phyloP scores from a whole-genome alignment of 2,888 invertebrate species.

The Meloe dianella region DNA sequence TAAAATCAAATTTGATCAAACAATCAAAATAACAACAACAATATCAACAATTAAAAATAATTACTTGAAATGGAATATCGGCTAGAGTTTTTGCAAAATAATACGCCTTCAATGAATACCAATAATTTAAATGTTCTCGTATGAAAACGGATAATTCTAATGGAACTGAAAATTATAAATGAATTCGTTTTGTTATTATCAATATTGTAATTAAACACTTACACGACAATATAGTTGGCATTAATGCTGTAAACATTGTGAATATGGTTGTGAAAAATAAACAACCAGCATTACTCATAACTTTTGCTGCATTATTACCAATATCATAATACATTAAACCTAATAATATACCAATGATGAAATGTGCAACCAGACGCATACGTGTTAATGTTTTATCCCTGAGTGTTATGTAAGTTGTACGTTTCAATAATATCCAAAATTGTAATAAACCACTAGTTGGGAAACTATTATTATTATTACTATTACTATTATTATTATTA shows the following conservation, averaged over 20 bases:
- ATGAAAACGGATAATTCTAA: conserved; percentile 94
- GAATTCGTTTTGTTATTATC: conserved; percentile 60
- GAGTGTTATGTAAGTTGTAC: conserved; percentile 82
- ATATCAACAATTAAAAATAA: too few relatives aligned
- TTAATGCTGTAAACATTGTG: conserved; percentile 97
- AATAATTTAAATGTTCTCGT: conserved; percentile 94
- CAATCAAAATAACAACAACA: too few relatives aligned
- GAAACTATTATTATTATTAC: conserved; percentile 69
- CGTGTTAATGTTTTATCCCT: conserved; percentile 89
- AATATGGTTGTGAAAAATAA: conserved; percentile 97
- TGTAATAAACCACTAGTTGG: conserved; percentile 84
- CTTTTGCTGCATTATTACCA: conserved; percentile 95
- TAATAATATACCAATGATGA: conserved; percentile 96
- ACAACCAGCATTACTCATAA: conserved; percentile 94
- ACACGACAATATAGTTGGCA: conserved; percentile 98
- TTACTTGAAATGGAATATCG: conserved; percentile 97
- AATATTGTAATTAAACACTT: too few relatives aligned
- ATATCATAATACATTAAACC: conserved; percentile 94
- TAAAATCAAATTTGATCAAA: conserved; percentile 73
- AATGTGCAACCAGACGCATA: conserved; percentile 84
- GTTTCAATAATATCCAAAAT: conserved; percentile 85
- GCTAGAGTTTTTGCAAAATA: conserved; percentile 95
- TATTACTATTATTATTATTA: background rate
- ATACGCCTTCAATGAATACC: conserved; percentile 95
- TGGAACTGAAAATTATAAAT: conserved; percentile 79